These are phyloP conservation scores for Zaprionus kolodkinae DNA, from an alignment of 1,140 invertebrate genomes.

Conservation along the genomic window DNA sequence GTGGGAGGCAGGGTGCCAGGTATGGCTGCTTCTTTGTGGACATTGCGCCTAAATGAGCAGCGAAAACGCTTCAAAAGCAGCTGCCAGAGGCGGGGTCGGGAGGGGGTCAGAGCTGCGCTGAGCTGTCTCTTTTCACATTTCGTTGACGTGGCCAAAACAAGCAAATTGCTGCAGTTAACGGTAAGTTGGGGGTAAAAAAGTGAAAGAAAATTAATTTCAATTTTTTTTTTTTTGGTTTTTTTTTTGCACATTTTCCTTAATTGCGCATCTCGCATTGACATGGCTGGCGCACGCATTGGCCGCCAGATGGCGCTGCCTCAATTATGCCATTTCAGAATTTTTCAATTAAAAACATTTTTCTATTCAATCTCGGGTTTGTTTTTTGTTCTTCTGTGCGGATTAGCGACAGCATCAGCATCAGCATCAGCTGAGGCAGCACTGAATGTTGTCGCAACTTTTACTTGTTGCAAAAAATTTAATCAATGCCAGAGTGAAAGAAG, in stretches of 20 bases:
- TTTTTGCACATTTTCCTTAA: slow-evolving; percentile 38
- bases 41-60: slow-evolving; percentile 76
- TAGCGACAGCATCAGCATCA: slow-evolving; percentile 26
- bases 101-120: background rate
- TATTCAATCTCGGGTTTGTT: background rate
- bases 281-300: slow-evolving; percentile 18
- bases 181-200: background rate
- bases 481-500: slow-evolving; percentile 2
- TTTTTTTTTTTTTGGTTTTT: slow-evolving; percentile 10
- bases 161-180: slow-evolving; percentile 1
- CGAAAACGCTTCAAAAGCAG: slow-evolving; percentile 47
- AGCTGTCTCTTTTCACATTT: slow-evolving; percentile 42
- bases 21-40: slow-evolving; percentile 40
- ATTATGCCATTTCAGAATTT: slow-evolving; percentile 77
- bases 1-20: background rate
- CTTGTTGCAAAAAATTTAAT: slow-evolving; percentile 24
- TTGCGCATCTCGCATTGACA: slow-evolving; percentile 49
- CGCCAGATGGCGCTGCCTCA: slow-evolving; percentile 53
- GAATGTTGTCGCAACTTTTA: slow-evolving; percentile 18
- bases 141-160: slow-evolving; percentile 62
- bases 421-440: slow-evolving; percentile 8
- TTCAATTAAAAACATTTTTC: slow-evolving; percentile 62
- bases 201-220: slow-evolving; percentile 41
- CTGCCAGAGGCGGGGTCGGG: background rate
- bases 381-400: slow-evolving; percentile 14